These are phyloP conservation scores for Spodoptera frugiperda DNA, from an alignment of 1,140 invertebrate species.

Conservation along the genomic window DNA sequence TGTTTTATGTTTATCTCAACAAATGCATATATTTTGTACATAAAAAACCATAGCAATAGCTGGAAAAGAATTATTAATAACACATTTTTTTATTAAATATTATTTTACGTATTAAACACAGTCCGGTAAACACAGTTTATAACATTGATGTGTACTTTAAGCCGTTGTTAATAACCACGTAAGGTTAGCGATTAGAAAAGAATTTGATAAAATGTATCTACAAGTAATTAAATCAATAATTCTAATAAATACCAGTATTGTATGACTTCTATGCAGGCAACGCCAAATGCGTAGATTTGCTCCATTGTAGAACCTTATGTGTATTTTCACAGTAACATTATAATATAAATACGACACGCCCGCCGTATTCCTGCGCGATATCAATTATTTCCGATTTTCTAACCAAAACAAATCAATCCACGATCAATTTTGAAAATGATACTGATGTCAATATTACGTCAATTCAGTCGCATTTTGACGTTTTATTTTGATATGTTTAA, in stretches of 20 bases:
- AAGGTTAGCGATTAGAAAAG: no score
- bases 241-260: constrained; percentile 68
- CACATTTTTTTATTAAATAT: no score
- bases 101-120: no score
- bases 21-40: no score
- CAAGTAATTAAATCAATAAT: constrained; percentile 39
- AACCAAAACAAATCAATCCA: constrained; percentile 24
- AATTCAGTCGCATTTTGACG: constrained; percentile 13
- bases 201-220: no score
- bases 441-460: not conserved
- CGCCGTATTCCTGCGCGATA: not conserved
- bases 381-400: not conserved
- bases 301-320: constrained; percentile 61
- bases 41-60: no score
- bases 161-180: no score
- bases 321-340: not conserved
- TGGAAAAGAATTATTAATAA: no score
- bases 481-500: not conserved
- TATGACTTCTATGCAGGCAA: constrained; percentile 65
- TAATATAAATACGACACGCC: not conserved
- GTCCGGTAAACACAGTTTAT: no score
- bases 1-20: no score
- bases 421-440: constrained; percentile 12
- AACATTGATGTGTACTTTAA: no score
- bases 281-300: constrained; percentile 70